Percentiles rank a stretch among this genome's conserved stretches.
These are phyloP conservation scores for Lethrus apterus DNA, from an alignment of 1,140 invertebrate species.

Conservation along the genomic window DNA sequence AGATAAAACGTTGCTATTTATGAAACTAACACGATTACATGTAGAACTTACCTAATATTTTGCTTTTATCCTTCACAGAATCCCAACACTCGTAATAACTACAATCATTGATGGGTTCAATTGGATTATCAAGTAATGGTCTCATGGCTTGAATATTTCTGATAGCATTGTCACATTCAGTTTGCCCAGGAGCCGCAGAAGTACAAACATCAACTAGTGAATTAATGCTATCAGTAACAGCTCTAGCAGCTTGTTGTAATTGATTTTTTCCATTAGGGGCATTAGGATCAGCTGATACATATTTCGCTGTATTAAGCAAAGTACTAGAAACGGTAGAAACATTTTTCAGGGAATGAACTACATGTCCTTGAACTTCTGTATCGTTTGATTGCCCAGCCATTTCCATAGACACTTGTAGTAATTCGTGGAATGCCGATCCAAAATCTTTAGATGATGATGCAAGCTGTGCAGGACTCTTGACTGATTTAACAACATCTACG, in stretches of 20 bases:
- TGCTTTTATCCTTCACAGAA: constrained; percentile 88
- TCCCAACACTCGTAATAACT: constrained; percentile 95
- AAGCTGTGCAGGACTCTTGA: constrained; percentile 60
- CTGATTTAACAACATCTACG: constrained; percentile 66
- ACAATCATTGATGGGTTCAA: constrained; percentile 79
- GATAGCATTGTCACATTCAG: constrained; percentile 95
- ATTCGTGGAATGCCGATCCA: constrained; percentile 67
- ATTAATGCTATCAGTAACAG: constrained; percentile 91
- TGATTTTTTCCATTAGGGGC: constrained; percentile 88
- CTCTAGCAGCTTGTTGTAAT: constrained; percentile 73
- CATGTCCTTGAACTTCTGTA: constrained; percentile 61
- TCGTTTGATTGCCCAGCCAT: constrained; percentile 74
- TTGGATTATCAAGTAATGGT: constrained; percentile 76
- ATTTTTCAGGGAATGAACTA: constrained; percentile 79
- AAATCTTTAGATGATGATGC: constrained; percentile 69
- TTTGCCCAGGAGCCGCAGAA: constrained; percentile 79
- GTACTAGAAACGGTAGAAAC: constrained; percentile 84
- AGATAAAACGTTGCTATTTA: no score
- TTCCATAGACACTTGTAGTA: constrained; percentile 71
- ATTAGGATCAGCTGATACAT: constrained; percentile 78
- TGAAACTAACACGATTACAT: no score
- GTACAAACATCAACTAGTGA: constrained; percentile 79
- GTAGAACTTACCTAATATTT: constrained; percentile 59
- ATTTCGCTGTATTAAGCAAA: constrained; percentile 79
- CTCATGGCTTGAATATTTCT: constrained; percentile 82